A percentile compares a stretch with the other conserved stretches of the same genome.
These are phyloP conservation scores for Hemibagrus guttatus DNA, from an alignment of 2,797 vertebrate genomes.

Conservation along the genomic window DNA sequence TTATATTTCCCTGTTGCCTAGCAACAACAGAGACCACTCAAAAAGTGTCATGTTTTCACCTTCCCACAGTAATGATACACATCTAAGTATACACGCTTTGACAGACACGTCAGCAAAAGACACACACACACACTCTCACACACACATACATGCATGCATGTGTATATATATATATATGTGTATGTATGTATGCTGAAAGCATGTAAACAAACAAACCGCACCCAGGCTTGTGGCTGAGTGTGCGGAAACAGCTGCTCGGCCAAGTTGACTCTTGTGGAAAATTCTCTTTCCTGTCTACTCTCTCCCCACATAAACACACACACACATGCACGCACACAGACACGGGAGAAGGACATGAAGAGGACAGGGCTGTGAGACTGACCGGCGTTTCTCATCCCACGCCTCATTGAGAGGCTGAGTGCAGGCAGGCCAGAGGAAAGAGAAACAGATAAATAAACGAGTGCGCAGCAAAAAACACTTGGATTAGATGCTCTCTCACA, in stretches of 20 bases:
- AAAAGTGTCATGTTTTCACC: neutral
- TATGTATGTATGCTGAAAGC: neutral
- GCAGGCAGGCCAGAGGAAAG: slow-evolving; percentile 56
- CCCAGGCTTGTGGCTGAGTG: slow-evolving; percentile 36
- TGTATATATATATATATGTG: too few relatives aligned
- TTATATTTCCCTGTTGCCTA: neutral
- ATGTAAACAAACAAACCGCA: slow-evolving; percentile 33
- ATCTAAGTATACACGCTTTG: neutral
- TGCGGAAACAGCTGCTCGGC: slow-evolving; percentile 36
- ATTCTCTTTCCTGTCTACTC: slow-evolving; percentile 23
- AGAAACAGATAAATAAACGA: slow-evolving; percentile 47
- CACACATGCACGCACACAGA: neutral
- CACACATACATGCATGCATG: neutral
- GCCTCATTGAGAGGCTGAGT: slow-evolving; percentile 64
- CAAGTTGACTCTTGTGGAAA: slow-evolving; percentile 46
- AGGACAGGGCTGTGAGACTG: slow-evolving; percentile 53
- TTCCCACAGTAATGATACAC: neutral
- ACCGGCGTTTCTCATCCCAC: slow-evolving; percentile 69
- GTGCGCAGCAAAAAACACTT: neutral
- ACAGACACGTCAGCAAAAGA: slow-evolving; percentile 20
- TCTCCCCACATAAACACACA: neutral
- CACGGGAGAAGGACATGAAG: neutral
- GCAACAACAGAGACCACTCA: neutral
- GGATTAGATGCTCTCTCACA: slow-evolving; percentile 57
- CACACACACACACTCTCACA: slow-evolving; percentile 3